Conservation (phyloP, 64 coral and sea anemone genomes). For the Montipora foliosa region DNA sequence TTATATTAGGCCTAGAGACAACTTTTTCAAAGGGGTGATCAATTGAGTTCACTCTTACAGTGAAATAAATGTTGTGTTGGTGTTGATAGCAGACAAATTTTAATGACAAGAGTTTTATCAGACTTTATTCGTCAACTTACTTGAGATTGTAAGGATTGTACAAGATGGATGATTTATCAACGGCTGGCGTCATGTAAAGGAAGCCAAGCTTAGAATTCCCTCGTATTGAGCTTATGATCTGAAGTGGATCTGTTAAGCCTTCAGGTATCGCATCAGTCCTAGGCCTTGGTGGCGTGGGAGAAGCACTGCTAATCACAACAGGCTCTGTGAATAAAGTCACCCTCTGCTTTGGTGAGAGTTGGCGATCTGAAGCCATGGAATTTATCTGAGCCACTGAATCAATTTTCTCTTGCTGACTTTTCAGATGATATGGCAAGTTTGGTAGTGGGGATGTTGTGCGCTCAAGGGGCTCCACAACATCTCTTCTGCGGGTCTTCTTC, state of each 20-base stretch:
- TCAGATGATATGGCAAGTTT: conserved; percentile 84
- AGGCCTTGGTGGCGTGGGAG: neutral
- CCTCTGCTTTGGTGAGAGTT: conserved; percentile 59
- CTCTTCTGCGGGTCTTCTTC: conserved; percentile 76
- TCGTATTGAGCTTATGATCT: conserved; percentile 79
- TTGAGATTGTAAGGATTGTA: conserved; percentile 99
- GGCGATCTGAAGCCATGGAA: neutral
- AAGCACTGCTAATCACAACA: neutral
- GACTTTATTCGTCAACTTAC: conserved; percentile 60
- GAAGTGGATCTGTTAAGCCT: conserved; percentile 77
- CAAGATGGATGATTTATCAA: conserved; percentile 94
- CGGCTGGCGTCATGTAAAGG: conserved; percentile 96
- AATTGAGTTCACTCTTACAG: too few species aligned
- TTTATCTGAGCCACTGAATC: conserved; percentile 72
- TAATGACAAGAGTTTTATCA: too few species aligned
- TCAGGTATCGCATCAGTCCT: conserved; percentile 35
- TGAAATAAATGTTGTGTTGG: too few species aligned
- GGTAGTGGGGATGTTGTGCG: conserved; percentile 87
- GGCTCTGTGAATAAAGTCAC: conserved; percentile 13
- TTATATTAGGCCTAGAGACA: too few species aligned
- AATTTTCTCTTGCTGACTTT: conserved; percentile 80
- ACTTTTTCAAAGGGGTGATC: too few species aligned
- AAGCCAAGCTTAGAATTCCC: conserved; percentile 93
- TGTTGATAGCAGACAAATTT: too few species aligned
- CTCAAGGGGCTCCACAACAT: conserved; percentile 81